Percentiles rank a stretch among this genome's conserved stretches.
Evolutionary conservation across 2,113 vertebrate genomes (phyloP).

Genomic region (Mellivora capensis): DNA sequence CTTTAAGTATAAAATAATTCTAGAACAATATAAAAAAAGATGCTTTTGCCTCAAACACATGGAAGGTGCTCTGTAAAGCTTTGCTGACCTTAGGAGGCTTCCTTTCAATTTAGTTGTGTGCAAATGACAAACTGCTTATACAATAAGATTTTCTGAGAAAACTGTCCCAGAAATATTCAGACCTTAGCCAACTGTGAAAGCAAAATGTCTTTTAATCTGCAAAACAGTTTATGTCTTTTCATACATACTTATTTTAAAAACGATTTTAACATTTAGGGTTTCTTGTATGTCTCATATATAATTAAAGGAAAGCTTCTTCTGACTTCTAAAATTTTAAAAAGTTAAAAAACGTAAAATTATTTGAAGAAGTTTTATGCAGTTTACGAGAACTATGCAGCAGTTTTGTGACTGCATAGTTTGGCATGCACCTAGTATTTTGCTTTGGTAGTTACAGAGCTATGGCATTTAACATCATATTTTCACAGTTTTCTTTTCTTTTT

Average conservation of each 20-base stretch:
- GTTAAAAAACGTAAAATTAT: background rate
- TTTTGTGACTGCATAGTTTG: background rate
- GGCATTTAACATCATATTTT: constrained; percentile 23
- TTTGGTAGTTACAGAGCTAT: background rate
- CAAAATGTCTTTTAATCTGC: background rate
- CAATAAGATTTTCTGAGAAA: constrained; percentile 13
- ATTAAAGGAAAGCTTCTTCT: background rate
- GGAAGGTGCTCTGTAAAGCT: background rate
- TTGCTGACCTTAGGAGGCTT: background rate
- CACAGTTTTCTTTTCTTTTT: no score
- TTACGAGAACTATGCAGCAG: background rate
- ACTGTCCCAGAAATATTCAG: background rate
- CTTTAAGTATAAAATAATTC: background rate
- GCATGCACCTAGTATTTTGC: background rate
- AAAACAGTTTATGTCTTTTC: background rate
- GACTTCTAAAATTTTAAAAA: background rate
- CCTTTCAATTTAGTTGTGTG: background rate
- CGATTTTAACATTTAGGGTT: background rate
- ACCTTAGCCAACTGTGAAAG: background rate
- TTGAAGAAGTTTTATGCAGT: background rate
- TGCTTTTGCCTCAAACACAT: background rate
- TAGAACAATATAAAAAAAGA: background rate
- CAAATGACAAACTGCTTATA: background rate
- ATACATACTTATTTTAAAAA: background rate
- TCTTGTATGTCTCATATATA: background rate